phyloP scores from a whole-genome alignment of 2,113 vertebrate species.

The Stegastes partitus region DNA sequence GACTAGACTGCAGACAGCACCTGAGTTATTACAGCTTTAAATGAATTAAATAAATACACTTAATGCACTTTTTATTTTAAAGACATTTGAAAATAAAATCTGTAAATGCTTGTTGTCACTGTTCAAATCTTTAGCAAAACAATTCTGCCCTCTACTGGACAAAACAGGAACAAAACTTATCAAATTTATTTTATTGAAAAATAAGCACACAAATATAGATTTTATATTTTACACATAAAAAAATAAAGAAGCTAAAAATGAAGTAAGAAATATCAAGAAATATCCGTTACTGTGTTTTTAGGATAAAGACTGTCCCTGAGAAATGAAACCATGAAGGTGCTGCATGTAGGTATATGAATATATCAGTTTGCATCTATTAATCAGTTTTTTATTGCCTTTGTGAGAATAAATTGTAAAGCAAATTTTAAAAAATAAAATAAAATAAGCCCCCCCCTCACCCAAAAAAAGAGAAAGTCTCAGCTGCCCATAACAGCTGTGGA shows the following conservation, averaged over 20 bases:
- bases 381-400: no score
- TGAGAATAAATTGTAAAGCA: no score
- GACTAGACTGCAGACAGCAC: not conserved
- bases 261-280: no score
- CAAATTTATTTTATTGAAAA: no score
- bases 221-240: not conserved
- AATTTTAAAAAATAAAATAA: no score
- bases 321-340: not conserved
- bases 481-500: no score
- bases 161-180: constrained; percentile 25
- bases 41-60: rapidly evolving
- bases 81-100: not conserved
- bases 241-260: not conserved
- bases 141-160: constrained; percentile 71
- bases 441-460: no score
- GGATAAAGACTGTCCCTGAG: not conserved
- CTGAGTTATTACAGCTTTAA: not conserved
- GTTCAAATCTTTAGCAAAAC: constrained; percentile 34
- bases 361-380: no score
- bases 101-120: not conserved
- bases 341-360: no score
- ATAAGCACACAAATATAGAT: not conserved
- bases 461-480: no score
- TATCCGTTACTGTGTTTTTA: not conserved
- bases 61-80: not conserved